Evolutionary conservation across 2,797 vertebrate species (phyloP).

Genomic region (Pseudochirops corinnae): DNA sequence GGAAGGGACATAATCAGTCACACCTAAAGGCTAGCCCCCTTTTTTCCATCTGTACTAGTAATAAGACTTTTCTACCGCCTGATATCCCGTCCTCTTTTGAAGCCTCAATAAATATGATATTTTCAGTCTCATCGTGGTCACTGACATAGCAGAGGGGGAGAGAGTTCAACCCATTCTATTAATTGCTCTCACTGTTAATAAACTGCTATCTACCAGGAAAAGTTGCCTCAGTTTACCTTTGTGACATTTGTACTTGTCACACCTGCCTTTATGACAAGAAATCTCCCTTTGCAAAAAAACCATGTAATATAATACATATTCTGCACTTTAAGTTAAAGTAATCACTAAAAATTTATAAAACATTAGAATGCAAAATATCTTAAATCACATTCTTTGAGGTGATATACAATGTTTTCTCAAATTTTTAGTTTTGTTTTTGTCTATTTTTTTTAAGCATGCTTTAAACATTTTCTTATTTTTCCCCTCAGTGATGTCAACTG

Average conservation of each 20-base stretch:
- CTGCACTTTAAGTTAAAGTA: not conserved
- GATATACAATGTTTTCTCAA: not conserved
- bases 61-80: not conserved
- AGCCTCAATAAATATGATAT: not conserved
- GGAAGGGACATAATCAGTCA: not conserved
- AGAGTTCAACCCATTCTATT: too few species aligned
- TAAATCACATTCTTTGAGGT: constrained; percentile 21
- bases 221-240: too few species aligned
- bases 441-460: not conserved
- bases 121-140: not conserved
- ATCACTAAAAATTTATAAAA: not conserved
- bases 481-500: not conserved
- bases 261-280: not conserved
- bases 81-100: too few species aligned
- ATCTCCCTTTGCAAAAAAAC: not conserved
- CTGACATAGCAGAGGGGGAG: too few species aligned
- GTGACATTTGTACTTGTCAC: too few species aligned
- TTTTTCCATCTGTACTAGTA: not conserved
- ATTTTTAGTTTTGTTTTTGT: not conserved
- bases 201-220: too few species aligned
- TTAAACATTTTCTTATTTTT: not conserved
- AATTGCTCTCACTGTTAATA: too few species aligned
- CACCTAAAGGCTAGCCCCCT: not conserved
- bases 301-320: not conserved
- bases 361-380: not conserved